A percentile compares a stretch with the other conserved stretches of the same genome.
These are phyloP conservation scores for Chrysolina haemoptera DNA, from an alignment of 2,888 invertebrate genomes.

Conservation along the genomic window DNA sequence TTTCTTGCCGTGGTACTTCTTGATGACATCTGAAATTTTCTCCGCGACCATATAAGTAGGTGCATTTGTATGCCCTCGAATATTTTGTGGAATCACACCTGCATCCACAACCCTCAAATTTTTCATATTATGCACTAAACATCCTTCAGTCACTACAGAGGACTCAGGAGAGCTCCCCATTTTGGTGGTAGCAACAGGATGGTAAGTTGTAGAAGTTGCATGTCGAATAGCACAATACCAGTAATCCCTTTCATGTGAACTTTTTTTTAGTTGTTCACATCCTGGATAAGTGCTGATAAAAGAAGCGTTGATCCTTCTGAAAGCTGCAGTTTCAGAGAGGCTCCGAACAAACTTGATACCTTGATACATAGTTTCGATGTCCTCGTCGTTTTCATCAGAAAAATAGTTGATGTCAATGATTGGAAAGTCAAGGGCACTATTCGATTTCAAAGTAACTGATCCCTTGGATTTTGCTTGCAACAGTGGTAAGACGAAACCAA, in stretches of 20 bases:
- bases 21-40: slow-evolving; percentile 59
- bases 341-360: slow-evolving; percentile 69
- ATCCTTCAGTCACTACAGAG: slow-evolving; percentile 73
- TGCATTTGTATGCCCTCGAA: slow-evolving; percentile 72
- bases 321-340: slow-evolving; percentile 71
- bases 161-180: slow-evolving; percentile 71
- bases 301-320: slow-evolving; percentile 74
- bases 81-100: slow-evolving; percentile 72
- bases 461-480: slow-evolving; percentile 60
- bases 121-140: slow-evolving; percentile 71
- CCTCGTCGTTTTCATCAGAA: slow-evolving; percentile 62
- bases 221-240: slow-evolving; percentile 71
- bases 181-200: slow-evolving; percentile 72
- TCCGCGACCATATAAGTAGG: slow-evolving; percentile 73
- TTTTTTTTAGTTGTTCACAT: slow-evolving; percentile 64
- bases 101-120: slow-evolving; percentile 72
- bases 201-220: slow-evolving; percentile 69
- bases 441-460: slow-evolving; percentile 56
- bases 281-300: slow-evolving; percentile 64
- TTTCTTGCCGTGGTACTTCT: slow-evolving; percentile 19
- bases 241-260: slow-evolving; percentile 67
- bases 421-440: slow-evolving; percentile 59
- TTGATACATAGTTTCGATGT: slow-evolving; percentile 77
- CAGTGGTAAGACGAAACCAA: slow-evolving; percentile 49
- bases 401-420: slow-evolving; percentile 57